Evolutionary conservation across 2,797 vertebrate species (phyloP), one percentile per base, ranked within the genome.

Genomic region (Glyptemys insculpta): DNA sequence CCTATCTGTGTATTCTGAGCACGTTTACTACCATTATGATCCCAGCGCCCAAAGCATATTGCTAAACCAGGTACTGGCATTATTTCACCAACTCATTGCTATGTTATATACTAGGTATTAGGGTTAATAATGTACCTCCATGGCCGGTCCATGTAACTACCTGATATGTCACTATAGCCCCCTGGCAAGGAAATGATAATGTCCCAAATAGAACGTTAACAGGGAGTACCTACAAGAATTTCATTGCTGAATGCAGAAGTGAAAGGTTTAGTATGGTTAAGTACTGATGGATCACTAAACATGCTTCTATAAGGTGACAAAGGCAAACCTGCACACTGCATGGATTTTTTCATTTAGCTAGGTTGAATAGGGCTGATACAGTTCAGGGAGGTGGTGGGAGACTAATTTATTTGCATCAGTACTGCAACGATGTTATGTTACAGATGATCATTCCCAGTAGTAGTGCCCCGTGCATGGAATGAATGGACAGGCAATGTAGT

Each of bases 321-420:
- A 50, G 89, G 74, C 37, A n/a, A 41, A n/a, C 29, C 12, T 16
- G 44, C 79, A 79, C 15, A 19, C 53, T 56, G 34, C 47, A 68
- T 41, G 52, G 21, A 44, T 44, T 29, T 23, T 47, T 18, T 5
- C 2, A 25, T 5, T 11, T 0, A 16, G 52, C 37, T 23, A 74
- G 62, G 56, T 18, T 83, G 54, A 82, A 54, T n/a, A 62, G 59
- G 14, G 37, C 50, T n/a, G 47, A 8, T 7, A 16, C 0, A 0
- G 65, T 86, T 72, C 37, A 54, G 3, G 37, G 12, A 54, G 3
- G 6, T 81, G n/a, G n/a, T 62, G 65, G 19, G 9, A 23, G 65
- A 37, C n/a, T 23, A 18, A 72, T 37, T 57, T 44, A 1, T 47
- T 74, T 83, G 2, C 41, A 19, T 57, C 23, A 78, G 8, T 76